phyloP scores from a whole-genome alignment of 1,140 invertebrate genomes.

The Drosophila auraria region DNA sequence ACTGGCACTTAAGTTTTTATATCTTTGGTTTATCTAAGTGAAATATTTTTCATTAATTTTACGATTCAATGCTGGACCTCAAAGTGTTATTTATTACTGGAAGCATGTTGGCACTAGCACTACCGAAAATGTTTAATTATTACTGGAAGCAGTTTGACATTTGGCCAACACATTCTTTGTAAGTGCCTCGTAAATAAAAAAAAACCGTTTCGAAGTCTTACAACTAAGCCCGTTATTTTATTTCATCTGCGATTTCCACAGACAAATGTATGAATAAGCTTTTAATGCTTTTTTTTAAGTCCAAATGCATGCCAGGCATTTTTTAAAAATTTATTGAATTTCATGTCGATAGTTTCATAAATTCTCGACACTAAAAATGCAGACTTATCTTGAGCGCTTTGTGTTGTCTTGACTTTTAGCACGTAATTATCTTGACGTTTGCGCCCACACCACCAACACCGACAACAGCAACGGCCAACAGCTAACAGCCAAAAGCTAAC shows the following conservation, averaged over 20 bases:
- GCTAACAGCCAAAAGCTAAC: constrained; percentile 16
- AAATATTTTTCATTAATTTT: not conserved
- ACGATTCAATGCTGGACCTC: no score
- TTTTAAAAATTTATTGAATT: constrained; percentile 17
- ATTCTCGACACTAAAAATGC: constrained; percentile 39
- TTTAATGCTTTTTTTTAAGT: constrained; percentile 1
- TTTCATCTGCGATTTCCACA: constrained; percentile 12
- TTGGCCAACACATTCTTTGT: not conserved
- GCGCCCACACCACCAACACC: constrained; percentile 53
- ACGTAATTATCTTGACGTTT: constrained; percentile 70
- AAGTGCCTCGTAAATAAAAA: constrained; percentile 6
- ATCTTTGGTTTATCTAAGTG: not conserved
- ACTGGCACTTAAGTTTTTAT: not conserved
- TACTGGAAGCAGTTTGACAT: not conserved
- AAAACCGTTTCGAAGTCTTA: not conserved
- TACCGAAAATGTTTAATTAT: not conserved
- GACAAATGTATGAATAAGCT: not conserved
- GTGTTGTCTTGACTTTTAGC: constrained; percentile 73
- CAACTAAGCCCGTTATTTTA: constrained; percentile 8
- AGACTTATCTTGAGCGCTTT: constrained; percentile 68
- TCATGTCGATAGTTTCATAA: constrained; percentile 29
- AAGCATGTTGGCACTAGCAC: not conserved
- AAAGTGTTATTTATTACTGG: not conserved
- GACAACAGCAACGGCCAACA: constrained; percentile 26
- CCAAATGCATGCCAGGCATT: constrained; percentile 8